Conservation (phyloP, 2,113 vertebrate species). For the Grantiella picta region DNA sequence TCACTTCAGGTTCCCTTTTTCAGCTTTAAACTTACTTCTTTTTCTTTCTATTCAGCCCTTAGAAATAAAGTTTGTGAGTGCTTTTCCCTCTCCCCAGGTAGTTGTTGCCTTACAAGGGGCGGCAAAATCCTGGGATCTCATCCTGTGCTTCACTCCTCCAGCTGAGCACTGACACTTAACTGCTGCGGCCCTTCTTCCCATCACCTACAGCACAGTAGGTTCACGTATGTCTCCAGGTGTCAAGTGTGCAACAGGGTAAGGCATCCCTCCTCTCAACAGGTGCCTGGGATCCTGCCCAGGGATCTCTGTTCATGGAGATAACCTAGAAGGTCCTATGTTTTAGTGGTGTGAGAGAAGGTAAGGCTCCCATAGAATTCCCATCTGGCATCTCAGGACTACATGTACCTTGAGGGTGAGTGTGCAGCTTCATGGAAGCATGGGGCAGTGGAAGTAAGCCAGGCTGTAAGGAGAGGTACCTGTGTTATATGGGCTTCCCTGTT, state of each 20-base stretch:
- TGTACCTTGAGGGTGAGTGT: background rate
- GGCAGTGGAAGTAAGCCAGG: background rate
- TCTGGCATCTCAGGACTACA: background rate
- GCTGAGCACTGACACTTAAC: background rate
- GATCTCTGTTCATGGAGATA: background rate
- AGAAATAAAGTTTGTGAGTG: background rate
- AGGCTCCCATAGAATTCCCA: background rate
- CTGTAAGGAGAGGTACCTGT: background rate
- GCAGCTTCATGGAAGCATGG: rapidly evolving
- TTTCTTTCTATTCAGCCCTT: background rate
- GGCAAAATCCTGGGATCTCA: background rate
- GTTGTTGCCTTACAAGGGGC: background rate
- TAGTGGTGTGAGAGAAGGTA: background rate
- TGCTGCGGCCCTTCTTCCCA: background rate
- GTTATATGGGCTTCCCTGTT: background rate
- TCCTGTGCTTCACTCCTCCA: background rate
- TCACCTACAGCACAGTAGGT: background rate
- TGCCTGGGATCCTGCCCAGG: background rate
- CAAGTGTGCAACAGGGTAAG: background rate
- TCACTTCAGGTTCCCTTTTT: background rate
- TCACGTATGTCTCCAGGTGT: background rate
- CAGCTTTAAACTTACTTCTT: background rate
- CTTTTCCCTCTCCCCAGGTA: background rate
- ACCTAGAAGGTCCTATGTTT: background rate
- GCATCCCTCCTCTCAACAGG: background rate